Percentiles rank a stretch among this genome's conserved stretches.
Evolutionary conservation across 37 sponge, comb jelly and placozoan species (phyloP).

Genomic region (Axinella damicornis): DNA sequence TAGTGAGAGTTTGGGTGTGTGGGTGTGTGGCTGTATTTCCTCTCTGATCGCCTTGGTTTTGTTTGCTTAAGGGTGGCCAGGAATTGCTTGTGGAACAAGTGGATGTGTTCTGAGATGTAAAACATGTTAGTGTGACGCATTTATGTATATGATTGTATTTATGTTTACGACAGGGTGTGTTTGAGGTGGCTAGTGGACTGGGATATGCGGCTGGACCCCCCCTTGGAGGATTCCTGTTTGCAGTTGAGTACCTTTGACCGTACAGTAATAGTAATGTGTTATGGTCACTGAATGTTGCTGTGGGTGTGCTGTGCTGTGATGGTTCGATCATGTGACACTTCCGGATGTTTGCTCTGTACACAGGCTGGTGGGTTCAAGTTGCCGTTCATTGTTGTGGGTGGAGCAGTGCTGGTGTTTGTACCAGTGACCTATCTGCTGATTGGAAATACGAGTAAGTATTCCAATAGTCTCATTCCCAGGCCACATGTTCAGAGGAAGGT

Average conservation of each 20-base stretch:
- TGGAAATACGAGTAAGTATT: no score
- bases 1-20: no score
- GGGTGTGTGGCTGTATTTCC: no score
- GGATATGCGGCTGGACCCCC: conserved; percentile 61
- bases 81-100: no score
- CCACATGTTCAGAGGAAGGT: background rate
- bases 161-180: conserved; percentile 39
- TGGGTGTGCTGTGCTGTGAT: background rate
- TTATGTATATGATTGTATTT: no score
- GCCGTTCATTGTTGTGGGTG: conserved; percentile 42
- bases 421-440: background rate
- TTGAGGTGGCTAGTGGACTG: conserved; percentile 54
- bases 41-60: no score
- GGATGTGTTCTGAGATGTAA: no score
- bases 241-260: conserved; percentile 3
- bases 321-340: no score
- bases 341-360: background rate
- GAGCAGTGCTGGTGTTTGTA: conserved; percentile 13
- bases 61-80: no score
- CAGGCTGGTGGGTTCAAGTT: conserved; percentile 57
- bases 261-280: no score
- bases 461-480: background rate
- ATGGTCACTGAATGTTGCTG: no score
- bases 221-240: conserved; percentile 56
- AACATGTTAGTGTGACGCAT: no score